Evolutionary conservation across 2,888 invertebrate species (phyloP).

Genomic region (Acrocyrtus sp.): DNA sequence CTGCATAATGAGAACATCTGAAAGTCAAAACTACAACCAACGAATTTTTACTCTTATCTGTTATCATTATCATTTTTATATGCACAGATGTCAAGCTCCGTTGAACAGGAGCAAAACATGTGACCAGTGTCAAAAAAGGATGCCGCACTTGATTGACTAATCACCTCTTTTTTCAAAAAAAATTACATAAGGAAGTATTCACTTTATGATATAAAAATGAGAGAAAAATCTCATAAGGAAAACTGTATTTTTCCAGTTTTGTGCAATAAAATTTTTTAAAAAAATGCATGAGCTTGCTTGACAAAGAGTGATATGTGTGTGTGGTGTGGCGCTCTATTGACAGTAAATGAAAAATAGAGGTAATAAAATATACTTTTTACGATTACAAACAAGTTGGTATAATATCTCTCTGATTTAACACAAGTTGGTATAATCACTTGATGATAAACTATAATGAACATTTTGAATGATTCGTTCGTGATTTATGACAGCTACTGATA

Average conservation of each 20-base stretch:
- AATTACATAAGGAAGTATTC: constrained; percentile 2
- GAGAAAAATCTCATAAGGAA: neutral
- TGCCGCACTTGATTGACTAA: constrained; percentile 13
- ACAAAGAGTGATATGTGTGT: neutral
- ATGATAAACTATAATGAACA: constrained; percentile 46
- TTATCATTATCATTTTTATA: neutral
- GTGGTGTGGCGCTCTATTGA: constrained; percentile 7
- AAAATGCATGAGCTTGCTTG: no score
- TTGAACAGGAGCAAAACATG: constrained; percentile 37
- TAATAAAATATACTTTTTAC: constrained; percentile 9
- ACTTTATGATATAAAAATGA: neutral
- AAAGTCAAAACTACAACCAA: neutral
- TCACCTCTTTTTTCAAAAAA: constrained; percentile 5
- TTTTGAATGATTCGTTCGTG: constrained; percentile 36
- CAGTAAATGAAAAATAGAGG: neutral
- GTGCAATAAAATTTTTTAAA: constrained; percentile 12
- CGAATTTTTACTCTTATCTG: neutral
- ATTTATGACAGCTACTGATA: constrained; percentile 47
- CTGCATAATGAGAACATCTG: no score
- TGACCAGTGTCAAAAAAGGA: constrained; percentile 33
- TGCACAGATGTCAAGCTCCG: neutral
- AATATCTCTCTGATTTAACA: neutral
- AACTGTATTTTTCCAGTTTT: constrained; percentile 39
- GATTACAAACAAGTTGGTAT: constrained; percentile 8
- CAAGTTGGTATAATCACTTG: constrained; percentile 34